These are phyloP conservation scores for Eupeodes corollae DNA, from an alignment of 1,140 invertebrate species.

Conservation along the genomic window DNA sequence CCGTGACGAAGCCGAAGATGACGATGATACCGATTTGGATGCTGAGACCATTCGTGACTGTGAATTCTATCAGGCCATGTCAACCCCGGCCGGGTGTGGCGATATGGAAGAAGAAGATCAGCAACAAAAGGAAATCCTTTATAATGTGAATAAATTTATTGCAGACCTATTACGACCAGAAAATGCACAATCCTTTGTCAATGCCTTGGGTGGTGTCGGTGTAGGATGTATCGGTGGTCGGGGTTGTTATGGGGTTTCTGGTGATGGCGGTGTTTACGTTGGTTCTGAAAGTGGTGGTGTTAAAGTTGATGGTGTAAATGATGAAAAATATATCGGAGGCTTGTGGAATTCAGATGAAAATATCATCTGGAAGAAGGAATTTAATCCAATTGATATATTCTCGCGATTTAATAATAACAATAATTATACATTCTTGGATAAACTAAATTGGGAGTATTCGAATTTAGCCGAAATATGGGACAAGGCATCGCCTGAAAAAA, in stretches of 20 bases:
- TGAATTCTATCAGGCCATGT: neutral
- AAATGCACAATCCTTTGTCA: conserved; percentile 4
- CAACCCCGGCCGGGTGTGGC: neutral
- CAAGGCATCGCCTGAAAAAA: neutral
- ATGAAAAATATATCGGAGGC: conserved; percentile 1
- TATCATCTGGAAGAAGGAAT: conserved; percentile 3
- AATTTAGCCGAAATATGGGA: conserved; percentile 14
- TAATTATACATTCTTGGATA: neutral
- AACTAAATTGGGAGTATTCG: conserved; percentile 13
- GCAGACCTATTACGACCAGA: conserved; percentile 11
- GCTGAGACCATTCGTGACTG: neutral
- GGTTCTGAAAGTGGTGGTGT: neutral
- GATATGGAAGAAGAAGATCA: conserved; percentile 2
- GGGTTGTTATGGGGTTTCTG: neutral
- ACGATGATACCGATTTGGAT: conserved; percentile 2
- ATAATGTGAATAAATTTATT: conserved; percentile 3
- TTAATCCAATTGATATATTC: neutral
- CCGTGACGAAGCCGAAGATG: neutral
- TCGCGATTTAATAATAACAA: neutral
- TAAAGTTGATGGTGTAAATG: neutral
- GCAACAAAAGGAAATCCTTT: conserved; percentile 2
- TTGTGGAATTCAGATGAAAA: conserved; percentile 4
- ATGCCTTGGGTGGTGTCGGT: neutral
- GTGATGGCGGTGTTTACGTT: conserved; percentile 1
- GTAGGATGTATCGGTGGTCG: neutral